phyloP scores from a whole-genome alignment of 1,140 invertebrate species.

The Hyles euphorbiae region DNA sequence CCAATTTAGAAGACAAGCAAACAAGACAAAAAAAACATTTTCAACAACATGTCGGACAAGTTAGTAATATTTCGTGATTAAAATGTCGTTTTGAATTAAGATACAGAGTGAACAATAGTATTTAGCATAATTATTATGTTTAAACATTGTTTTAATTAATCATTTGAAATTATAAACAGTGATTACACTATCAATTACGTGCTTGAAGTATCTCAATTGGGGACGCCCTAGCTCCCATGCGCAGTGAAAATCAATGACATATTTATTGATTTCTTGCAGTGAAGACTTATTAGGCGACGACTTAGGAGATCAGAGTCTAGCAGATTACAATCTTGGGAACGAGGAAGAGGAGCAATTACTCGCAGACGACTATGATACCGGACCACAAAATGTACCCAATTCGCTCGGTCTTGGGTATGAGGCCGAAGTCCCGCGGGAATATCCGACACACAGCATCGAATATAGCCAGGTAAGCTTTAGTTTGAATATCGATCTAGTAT shows the following conservation, averaged over 20 bases:
- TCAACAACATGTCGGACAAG: constrained; percentile 69
- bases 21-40: too few relatives aligned
- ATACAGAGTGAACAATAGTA: neutral
- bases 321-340: constrained; percentile 67
- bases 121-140: neutral
- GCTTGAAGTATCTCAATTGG: too few relatives aligned
- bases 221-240: too few relatives aligned
- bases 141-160: too few relatives aligned
- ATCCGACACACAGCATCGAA: constrained; percentile 36
- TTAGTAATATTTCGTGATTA: constrained; percentile 44
- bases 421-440: constrained; percentile 40
- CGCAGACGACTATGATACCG: constrained; percentile 60
- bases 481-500: constrained; percentile 1
- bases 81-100: neutral
- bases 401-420: constrained; percentile 37
- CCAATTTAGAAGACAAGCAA: too few relatives aligned
- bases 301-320: constrained; percentile 65
- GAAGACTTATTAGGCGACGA: constrained; percentile 66
- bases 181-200: too few relatives aligned
- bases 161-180: too few relatives aligned
- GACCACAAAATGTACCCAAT: constrained; percentile 57
- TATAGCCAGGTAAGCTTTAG: constrained; percentile 39
- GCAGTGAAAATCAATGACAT: constrained; percentile 8
- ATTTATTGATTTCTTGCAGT: constrained; percentile 41
- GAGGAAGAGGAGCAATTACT: constrained; percentile 66